These are phyloP conservation scores for Panurus biarmicus DNA, from an alignment of 2,113 vertebrate species.

Conservation along the genomic window DNA sequence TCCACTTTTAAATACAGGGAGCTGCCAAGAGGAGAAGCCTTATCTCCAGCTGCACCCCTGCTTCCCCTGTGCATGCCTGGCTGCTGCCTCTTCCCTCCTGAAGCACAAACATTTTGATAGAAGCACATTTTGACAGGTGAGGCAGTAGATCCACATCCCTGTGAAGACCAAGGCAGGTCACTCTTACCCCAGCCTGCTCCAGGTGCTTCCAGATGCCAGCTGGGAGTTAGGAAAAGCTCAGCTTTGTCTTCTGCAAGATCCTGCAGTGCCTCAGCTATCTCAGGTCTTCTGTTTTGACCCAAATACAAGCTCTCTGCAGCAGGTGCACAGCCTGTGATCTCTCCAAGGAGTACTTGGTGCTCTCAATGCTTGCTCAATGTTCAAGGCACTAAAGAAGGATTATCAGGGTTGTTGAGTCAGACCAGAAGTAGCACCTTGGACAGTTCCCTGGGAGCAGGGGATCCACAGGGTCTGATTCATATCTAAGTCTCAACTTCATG, in stretches of 20 bases:
- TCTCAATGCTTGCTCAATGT: fast-evolving
- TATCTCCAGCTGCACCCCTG: neutral
- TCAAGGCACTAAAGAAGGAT: neutral
- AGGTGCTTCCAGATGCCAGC: neutral
- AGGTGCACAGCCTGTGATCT: neutral
- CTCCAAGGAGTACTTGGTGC: neutral
- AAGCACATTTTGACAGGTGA: neutral
- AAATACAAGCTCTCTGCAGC: neutral
- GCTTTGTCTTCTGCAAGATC: neutral
- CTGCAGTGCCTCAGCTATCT: neutral
- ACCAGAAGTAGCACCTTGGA: neutral
- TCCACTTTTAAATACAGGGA: neutral
- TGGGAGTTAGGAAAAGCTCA: neutral
- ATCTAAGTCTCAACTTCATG: neutral
- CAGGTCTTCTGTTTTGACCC: neutral
- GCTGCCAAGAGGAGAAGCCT: neutral
- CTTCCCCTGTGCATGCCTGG: neutral
- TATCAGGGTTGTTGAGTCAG: neutral
- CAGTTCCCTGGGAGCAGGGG: neutral
- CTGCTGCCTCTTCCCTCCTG: neutral
- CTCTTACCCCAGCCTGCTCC: neutral
- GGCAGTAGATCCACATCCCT: neutral
- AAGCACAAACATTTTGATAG: neutral
- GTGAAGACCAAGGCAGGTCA: neutral
- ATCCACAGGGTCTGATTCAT: neutral